A percentile compares a stretch with the other conserved stretches of the same genome.
Evolutionary conservation across 2,797 vertebrate genomes (phyloP).

Genomic region (Parotocinclus haroldoi): DNA sequence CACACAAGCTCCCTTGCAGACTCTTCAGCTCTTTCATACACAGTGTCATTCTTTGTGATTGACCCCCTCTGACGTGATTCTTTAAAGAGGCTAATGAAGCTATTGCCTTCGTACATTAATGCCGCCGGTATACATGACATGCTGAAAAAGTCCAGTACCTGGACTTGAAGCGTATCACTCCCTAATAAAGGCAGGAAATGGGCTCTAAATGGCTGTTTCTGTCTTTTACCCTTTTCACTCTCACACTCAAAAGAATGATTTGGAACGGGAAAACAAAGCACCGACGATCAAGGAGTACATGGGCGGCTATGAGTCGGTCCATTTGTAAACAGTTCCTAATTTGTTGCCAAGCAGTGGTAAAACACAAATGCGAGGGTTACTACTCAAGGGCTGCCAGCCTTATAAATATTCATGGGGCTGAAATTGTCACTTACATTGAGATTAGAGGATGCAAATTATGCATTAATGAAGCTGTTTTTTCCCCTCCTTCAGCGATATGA

Average conservation of each 20-base stretch:
- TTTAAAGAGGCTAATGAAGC: constrained; percentile 30
- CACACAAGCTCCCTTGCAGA: too few species aligned
- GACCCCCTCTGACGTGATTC: neutral
- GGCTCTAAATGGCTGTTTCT: constrained; percentile 21
- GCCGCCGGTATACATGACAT: constrained; percentile 22
- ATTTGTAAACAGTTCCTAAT: constrained; percentile 53
- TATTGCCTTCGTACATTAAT: constrained; percentile 20
- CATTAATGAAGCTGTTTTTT: constrained; percentile 24
- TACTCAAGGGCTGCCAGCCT: constrained; percentile 49
- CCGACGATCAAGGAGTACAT: constrained; percentile 36
- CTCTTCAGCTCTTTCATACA: too few species aligned
- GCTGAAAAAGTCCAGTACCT: constrained; percentile 19
- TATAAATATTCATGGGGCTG: constrained; percentile 63
- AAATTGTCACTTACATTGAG: constrained; percentile 36
- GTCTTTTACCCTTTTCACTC: constrained; percentile 10
- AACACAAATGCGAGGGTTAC: constrained; percentile 58
- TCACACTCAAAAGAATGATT: constrained; percentile 30
- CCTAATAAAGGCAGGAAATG: constrained; percentile 33
- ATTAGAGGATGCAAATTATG: constrained; percentile 44
- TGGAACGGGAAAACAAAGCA: constrained; percentile 40
- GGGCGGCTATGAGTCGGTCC: constrained; percentile 24
- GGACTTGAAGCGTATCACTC: constrained; percentile 23
- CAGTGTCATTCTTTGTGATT: too few species aligned
- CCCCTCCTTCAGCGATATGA: constrained; percentile 1
- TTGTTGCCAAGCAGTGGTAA: constrained; percentile 55